phyloP scores from a whole-genome alignment of 2,113 vertebrate species.

The Pelusios castaneus region DNA sequence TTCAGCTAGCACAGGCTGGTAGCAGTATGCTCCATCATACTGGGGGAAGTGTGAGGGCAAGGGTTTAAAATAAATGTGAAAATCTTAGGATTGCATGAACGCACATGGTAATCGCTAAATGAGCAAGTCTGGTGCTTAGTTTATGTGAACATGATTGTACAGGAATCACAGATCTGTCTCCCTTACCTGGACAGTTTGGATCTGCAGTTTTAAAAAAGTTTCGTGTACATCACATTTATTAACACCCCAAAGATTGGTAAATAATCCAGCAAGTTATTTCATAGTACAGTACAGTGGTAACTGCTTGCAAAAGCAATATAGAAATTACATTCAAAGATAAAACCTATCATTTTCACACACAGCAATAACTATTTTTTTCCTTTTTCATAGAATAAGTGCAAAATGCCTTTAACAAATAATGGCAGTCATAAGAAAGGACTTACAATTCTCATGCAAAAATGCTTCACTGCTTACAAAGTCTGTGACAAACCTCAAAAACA shows the following conservation, averaged over 20 bases:
- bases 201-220: constrained; percentile 24
- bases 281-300: constrained; percentile 49
- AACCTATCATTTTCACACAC: constrained; percentile 39
- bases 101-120: not conserved
- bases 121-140: not conserved
- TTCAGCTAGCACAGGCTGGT: not conserved
- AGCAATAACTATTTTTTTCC: constrained; percentile 61
- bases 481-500: constrained; percentile 30
- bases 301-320: constrained; percentile 56
- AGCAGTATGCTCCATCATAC: not conserved
- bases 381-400: constrained; percentile 67
- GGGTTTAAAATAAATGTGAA: not conserved
- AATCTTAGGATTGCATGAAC: not conserved
- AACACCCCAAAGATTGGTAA: constrained; percentile 54
- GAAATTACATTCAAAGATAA: constrained; percentile 78
- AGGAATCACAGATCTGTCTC: not conserved
- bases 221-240: constrained; percentile 40
- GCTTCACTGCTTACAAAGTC: constrained; percentile 58
- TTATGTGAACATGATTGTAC: not conserved
- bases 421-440: constrained; percentile 62
- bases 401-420: constrained; percentile 71
- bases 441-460: constrained; percentile 78
- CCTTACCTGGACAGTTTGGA: constrained; percentile 13
- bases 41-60: not conserved
- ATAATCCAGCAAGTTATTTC: constrained; percentile 63